Evolutionary conservation across 2,113 vertebrate species (phyloP), one percentile per base, ranked within the genome.

Genomic region (Mohoua ochrocephala): DNA sequence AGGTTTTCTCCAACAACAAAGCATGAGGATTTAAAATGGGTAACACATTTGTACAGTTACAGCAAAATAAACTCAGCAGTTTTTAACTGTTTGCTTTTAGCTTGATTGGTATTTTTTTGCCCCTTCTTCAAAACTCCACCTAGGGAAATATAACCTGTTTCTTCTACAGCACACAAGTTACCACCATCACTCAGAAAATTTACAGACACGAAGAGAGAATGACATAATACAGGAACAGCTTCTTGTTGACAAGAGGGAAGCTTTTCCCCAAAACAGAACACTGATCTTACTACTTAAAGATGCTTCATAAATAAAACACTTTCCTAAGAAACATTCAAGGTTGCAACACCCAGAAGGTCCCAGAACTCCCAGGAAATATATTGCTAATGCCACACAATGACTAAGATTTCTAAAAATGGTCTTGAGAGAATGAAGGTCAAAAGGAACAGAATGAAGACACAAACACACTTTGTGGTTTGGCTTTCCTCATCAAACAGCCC

Each of bases 341-440:
- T 92, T 91, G 64, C 80, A 92, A 92, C 71, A 89, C 18, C 7
- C 44, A 87, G 53, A 81, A 92, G 75, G 73, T 78, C 87, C 61
- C 44, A 84, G 89, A 84, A 91, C 30, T 93, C 89, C 80, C 52
- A 82, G 53, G 84, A 95, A 87, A 91, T n/a, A 15, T 19, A 68
- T 71, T 95, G 44, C 73, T 86, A 78, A 77, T 0, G 1, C 33
- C 64, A 82, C 44, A n/a, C 27, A 50, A 4, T 81, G 83, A 96
- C 56, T 92, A 92, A 96, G 47, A 41, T 71, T 95, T 93, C 95
- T 89, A 91, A 94, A 93, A 96, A 89, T 28, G 35, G 52, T 56
- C 44, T 89, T 3, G 3, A 59, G 78, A 91, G 87, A 76, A 79
- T 56, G 41, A 78, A 84, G 80, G 73, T 87, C 80, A 95, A 92